Evolutionary conservation across 2,113 vertebrate genomes (phyloP).

Genomic region (Budorcas taxicolor): DNA sequence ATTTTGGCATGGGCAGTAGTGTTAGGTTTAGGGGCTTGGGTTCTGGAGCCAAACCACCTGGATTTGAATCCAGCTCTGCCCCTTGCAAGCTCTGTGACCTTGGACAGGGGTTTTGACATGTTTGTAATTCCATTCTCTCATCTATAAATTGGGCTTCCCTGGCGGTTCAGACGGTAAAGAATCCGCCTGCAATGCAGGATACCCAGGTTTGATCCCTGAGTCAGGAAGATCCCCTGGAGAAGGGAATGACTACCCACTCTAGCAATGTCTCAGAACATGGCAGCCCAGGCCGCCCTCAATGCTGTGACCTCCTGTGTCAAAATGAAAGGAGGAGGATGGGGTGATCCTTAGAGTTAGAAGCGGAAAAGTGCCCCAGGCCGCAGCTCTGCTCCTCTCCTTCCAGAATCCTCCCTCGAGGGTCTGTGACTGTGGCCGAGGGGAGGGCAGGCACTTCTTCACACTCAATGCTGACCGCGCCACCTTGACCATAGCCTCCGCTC

Average conservation of each 20-base stretch:
- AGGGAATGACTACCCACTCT: not conserved
- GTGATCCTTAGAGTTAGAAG: not conserved
- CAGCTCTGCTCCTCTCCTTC: not conserved
- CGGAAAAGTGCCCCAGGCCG: not conserved
- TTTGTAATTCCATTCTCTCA: not conserved
- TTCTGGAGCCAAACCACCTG: not conserved
- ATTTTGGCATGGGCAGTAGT: not conserved
- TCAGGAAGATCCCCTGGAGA: not conserved
- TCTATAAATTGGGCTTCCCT: not conserved
- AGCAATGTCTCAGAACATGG: not conserved
- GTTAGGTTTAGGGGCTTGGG: not conserved
- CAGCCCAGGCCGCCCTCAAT: not conserved
- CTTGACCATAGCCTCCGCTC: not conserved
- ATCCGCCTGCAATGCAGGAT: not conserved
- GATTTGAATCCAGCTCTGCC: not conserved
- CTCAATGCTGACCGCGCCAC: too few relatives aligned
- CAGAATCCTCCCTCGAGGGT: not conserved
- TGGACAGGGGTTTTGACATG: not conserved
- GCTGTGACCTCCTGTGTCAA: not conserved
- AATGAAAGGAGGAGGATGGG: not conserved
- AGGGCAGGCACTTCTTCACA: not conserved
- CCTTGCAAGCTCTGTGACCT: not conserved
- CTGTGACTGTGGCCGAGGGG: not conserved
- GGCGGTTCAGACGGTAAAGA: not conserved
- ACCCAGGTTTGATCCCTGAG: not conserved